A percentile compares a stretch with the other conserved stretches of the same genome.
Conservation (phyloP, 2,888 invertebrate genomes). For the Tridacna gigas region DNA sequence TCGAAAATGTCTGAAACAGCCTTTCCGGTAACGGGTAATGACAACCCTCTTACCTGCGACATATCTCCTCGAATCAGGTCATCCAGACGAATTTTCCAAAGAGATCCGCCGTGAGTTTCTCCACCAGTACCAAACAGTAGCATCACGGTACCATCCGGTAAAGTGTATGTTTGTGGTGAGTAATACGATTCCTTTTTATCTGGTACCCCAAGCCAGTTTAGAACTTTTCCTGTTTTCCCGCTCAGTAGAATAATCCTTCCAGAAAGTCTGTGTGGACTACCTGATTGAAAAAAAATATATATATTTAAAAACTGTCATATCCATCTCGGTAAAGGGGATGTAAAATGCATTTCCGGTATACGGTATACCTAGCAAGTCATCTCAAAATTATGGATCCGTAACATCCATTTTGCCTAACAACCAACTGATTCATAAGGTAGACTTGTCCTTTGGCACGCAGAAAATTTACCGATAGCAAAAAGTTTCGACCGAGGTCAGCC, state of each 20-base stretch:
- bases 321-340: no score
- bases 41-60: constrained; percentile 75
- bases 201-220: constrained; percentile 88
- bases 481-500: no score
- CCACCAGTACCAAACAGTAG: constrained; percentile 91
- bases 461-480: no score
- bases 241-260: constrained; percentile 90
- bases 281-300: constrained; percentile 72
- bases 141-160: constrained; percentile 86
- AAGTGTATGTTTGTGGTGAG: constrained; percentile 88
- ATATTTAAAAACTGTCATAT: no score
- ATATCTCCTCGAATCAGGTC: constrained; percentile 84
- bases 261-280: constrained; percentile 85
- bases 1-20: no score
- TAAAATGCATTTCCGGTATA: no score
- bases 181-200: constrained; percentile 90
- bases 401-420: no score
- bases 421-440: no score
- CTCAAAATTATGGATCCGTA: no score
- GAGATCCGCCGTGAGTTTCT: constrained; percentile 90
- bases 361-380: no score
- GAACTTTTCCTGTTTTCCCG: constrained; percentile 89
- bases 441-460: no score
- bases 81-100: constrained; percentile 89
- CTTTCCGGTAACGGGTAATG: no score